Percentiles rank a stretch among this genome's conserved stretches.
Evolutionary conservation across 1,140 invertebrate species (phyloP).

Genomic region (Lycorma delicatula): DNA sequence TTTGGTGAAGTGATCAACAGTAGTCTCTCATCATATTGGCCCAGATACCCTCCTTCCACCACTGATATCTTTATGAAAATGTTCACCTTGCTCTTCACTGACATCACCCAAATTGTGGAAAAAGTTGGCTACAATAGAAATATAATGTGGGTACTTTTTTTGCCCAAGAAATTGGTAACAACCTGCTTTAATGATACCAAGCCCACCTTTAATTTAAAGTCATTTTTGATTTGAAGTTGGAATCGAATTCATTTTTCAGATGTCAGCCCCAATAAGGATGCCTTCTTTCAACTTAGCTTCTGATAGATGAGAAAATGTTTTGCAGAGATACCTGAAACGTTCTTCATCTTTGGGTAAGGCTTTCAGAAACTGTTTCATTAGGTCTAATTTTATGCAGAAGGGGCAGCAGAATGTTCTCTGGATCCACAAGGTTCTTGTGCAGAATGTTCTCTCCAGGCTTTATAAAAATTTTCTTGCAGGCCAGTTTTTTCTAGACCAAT

Average conservation of each 20-base stretch:
- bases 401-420: too few species aligned
- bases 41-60: conserved; percentile 31
- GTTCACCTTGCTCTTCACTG: conserved; percentile 30
- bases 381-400: conserved; percentile 38
- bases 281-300: conserved; percentile 33
- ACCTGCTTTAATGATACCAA: conserved; percentile 21
- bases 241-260: conserved; percentile 26
- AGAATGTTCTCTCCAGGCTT: conserved; percentile 32
- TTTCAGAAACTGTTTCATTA: conserved; percentile 36
- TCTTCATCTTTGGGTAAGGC: conserved; percentile 30
- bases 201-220: conserved; percentile 15
- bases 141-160: conserved; percentile 29
- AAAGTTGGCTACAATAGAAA: conserved; percentile 26
- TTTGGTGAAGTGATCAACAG: conserved; percentile 30
- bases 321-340: conserved; percentile 30
- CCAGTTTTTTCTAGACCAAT: conserved; percentile 34
- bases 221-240: conserved; percentile 20
- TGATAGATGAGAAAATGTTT: conserved; percentile 30
- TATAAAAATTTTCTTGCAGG: conserved; percentile 28
- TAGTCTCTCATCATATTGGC: conserved; percentile 34
- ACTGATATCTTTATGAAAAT: conserved; percentile 36
- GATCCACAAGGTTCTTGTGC: conserved; percentile 29
- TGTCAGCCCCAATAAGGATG: conserved; percentile 32
- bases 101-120: conserved; percentile 31
- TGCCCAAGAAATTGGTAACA: conserved; percentile 26